Evolutionary conservation across 2,888 invertebrate genomes (phyloP).

Genomic region (Phyllotreta striolata): DNA sequence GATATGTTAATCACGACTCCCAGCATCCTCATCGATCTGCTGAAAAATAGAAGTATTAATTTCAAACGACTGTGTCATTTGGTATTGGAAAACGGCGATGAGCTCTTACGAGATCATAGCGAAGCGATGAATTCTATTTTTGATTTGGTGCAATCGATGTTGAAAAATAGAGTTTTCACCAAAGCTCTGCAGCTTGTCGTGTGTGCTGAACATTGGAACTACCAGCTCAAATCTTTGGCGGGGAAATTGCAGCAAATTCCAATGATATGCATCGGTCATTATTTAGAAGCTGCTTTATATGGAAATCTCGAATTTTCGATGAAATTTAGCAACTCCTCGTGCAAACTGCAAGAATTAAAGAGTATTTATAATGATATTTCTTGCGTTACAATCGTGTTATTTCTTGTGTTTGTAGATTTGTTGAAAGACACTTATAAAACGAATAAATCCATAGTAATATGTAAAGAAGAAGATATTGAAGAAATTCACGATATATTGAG

Average conservation of each 20-base stretch:
- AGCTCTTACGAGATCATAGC: constrained; percentile 66
- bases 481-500: constrained; percentile 48
- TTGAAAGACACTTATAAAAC: constrained; percentile 61
- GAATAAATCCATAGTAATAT: constrained; percentile 70
- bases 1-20: constrained; percentile 78
- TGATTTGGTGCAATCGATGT: constrained; percentile 61
- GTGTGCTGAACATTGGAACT: constrained; percentile 72
- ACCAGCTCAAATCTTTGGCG: constrained; percentile 66
- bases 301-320: constrained; percentile 65
- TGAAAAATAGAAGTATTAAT: constrained; percentile 65
- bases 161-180: constrained; percentile 60
- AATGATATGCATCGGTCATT: constrained; percentile 73
- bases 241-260: constrained; percentile 66
- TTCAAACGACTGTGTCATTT: constrained; percentile 71
- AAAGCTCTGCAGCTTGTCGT: constrained; percentile 67
- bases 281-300: constrained; percentile 79
- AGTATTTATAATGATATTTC: constrained; percentile 49
- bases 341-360: constrained; percentile 60
- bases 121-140: constrained; percentile 62
- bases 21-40: constrained; percentile 62
- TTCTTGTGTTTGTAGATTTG: constrained; percentile 56
- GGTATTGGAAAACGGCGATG: constrained; percentile 76
- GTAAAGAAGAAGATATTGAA: constrained; percentile 68
- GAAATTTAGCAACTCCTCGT: constrained; percentile 53
- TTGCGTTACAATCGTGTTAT: too few species aligned